A percentile compares a stretch with the other conserved stretches of the same genome.
These are phyloP conservation scores for Asbolus verrucosus DNA, from an alignment of 1,140 invertebrate genomes.

Conservation along the genomic window DNA sequence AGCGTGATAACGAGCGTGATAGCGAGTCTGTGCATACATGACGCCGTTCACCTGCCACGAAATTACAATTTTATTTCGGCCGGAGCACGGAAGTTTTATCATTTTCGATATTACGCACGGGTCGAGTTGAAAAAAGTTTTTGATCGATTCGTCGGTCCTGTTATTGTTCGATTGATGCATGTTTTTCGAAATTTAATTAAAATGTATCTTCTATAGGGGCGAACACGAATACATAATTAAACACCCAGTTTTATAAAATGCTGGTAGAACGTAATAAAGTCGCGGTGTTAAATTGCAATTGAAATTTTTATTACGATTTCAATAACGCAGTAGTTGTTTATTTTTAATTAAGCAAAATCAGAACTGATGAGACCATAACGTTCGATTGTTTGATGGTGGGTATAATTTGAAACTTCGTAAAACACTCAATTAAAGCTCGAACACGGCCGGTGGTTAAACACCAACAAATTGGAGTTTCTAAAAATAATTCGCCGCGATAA, in stretches of 20 bases:
- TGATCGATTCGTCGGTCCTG: neutral
- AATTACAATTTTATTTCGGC: neutral
- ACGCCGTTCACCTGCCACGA: constrained; percentile 3
- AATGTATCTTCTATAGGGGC: constrained; percentile 45
- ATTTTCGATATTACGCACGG: neutral
- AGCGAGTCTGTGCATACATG: constrained; percentile 1
- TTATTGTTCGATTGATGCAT: neutral
- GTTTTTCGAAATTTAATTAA: constrained; percentile 30
- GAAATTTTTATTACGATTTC: neutral
- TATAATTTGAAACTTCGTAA: too few relatives aligned
- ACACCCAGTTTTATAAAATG: constrained; percentile 42
- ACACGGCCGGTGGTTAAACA: neutral
- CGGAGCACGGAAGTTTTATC: neutral
- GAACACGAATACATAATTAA: constrained; percentile 50
- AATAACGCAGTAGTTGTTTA: neutral
- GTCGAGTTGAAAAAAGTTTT: neutral
- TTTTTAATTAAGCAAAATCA: neutral
- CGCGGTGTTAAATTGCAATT: constrained; percentile 17
- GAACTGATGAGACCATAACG: neutral
- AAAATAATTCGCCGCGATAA: neutral
- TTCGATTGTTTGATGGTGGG: neutral
- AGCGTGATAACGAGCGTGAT: constrained; percentile 9
- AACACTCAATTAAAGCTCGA: neutral
- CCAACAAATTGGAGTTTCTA: neutral
- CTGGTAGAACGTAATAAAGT: constrained; percentile 36